Conservation (phyloP, 1,140 invertebrate species). For the Matsumurasca onukii region DNA sequence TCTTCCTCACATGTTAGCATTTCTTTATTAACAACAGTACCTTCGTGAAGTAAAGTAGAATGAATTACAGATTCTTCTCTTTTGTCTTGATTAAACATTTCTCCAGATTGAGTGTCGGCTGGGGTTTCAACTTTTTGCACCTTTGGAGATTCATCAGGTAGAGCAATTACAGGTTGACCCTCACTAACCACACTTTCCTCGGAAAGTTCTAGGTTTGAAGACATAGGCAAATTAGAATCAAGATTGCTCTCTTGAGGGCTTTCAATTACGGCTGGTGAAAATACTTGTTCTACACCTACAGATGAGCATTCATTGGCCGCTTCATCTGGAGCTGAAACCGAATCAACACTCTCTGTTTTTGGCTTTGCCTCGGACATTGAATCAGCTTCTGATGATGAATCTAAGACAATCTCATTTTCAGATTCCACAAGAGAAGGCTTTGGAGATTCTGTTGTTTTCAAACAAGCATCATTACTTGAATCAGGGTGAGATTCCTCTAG, state of each 20-base stretch:
- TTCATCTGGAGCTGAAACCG: neutral
- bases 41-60: slow-evolving; percentile 27
- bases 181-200: neutral
- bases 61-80: slow-evolving; percentile 37
- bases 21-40: slow-evolving; percentile 5
- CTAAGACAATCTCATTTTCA: slow-evolving; percentile 10
- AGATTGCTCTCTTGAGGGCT: neutral
- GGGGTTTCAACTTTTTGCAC: slow-evolving; percentile 4
- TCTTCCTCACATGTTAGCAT: slow-evolving; percentile 21
- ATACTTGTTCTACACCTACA: neutral
- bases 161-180: neutral
- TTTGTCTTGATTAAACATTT: slow-evolving; percentile 26
- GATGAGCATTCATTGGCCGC: neutral
- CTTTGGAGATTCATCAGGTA: neutral
- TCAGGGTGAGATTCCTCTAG: slow-evolving; percentile 12
- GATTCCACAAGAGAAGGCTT: neutral
- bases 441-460: neutral
- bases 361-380: neutral
- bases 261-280: neutral
- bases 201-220: no score
- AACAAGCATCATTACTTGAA: slow-evolving; percentile 21
- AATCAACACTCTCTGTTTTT: neutral
- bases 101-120: slow-evolving; percentile 21
- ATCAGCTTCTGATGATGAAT: slow-evolving; percentile 13
- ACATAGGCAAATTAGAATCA: no score